Conservation (phyloP, 2,888 invertebrate species). For the Drosophila kambysellisi region DNA sequence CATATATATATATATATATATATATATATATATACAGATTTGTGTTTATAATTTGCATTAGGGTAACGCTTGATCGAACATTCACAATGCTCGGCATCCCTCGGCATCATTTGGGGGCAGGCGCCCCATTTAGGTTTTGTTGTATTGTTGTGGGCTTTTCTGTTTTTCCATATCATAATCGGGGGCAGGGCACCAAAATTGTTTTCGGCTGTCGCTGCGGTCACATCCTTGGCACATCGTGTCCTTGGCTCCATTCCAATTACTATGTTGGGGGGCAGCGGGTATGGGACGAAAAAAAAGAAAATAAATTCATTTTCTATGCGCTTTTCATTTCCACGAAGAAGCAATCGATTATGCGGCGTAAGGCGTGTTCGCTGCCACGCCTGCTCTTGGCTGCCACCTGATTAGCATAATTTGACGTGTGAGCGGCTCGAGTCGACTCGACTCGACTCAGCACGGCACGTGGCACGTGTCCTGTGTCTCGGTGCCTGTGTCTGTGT, state of each 20-base stretch:
- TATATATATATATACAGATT: neutral
- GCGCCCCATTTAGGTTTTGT: constrained; percentile 5
- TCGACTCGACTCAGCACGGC: neutral
- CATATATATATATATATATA: neutral
- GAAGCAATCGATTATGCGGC: constrained; percentile 55
- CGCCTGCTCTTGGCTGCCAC: constrained; percentile 35
- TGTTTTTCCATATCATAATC: constrained; percentile 27
- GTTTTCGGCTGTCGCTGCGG: constrained; percentile 35
- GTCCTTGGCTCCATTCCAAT: constrained; percentile 16
- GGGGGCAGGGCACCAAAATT: constrained; percentile 41
- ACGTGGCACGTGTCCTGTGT: constrained; percentile 24
- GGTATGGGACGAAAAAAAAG: neutral
- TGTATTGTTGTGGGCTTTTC: neutral
- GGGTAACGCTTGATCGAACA: neutral
- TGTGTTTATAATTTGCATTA: neutral
- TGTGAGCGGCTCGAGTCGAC: constrained; percentile 45
- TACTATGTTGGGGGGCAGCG: neutral
- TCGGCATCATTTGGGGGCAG: neutral
- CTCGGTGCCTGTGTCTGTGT: constrained; percentile 3
- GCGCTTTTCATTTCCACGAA: constrained; percentile 44
- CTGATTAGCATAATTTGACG: constrained; percentile 77
- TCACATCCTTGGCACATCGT: constrained; percentile 10
- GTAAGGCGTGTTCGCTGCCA: constrained; percentile 24
- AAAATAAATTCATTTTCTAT: constrained; percentile 55
- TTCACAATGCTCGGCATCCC: neutral